These are phyloP conservation scores for Rhinolophus sinicus DNA, from an alignment of 2,113 vertebrate genomes.

Conservation along the genomic window DNA sequence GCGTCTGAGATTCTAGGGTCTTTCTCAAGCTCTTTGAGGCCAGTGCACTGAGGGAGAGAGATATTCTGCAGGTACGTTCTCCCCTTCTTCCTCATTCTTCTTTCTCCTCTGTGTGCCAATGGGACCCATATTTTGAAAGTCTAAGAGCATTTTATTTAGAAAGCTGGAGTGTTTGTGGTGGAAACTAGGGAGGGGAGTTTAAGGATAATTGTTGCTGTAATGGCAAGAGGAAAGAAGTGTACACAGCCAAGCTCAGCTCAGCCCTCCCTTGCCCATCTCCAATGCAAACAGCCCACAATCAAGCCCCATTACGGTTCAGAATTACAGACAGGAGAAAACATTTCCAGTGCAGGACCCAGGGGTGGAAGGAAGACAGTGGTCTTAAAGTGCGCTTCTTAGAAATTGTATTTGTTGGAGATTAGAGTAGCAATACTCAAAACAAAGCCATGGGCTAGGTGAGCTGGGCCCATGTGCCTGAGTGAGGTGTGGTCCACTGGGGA, in stretches of 20 bases:
- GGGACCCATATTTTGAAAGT: neutral
- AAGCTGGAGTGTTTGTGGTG: neutral
- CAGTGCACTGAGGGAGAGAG: neutral
- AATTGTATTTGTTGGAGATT: neutral
- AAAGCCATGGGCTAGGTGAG: neutral
- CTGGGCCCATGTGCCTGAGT: neutral
- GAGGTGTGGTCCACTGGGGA: neutral
- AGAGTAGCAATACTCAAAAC: neutral
- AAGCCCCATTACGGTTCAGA: neutral
- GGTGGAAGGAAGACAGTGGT: neutral
- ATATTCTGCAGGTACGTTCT: accelerated
- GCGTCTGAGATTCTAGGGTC: neutral
- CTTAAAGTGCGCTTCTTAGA: neutral
- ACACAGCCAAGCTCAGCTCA: neutral
- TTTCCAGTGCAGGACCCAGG: neutral
- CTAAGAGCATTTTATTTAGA: neutral
- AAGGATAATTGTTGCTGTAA: neutral
- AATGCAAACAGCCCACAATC: neutral
- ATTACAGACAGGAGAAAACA: neutral
- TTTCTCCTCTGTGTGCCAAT: neutral
- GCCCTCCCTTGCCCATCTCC: neutral
- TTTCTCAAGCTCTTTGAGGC: neutral
- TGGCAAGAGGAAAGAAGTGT: neutral
- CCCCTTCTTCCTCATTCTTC: too few species aligned
- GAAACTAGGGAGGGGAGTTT: neutral